Evolutionary conservation across 2,113 vertebrate species (phyloP).

Genomic region (Bubo scandiacus): DNA sequence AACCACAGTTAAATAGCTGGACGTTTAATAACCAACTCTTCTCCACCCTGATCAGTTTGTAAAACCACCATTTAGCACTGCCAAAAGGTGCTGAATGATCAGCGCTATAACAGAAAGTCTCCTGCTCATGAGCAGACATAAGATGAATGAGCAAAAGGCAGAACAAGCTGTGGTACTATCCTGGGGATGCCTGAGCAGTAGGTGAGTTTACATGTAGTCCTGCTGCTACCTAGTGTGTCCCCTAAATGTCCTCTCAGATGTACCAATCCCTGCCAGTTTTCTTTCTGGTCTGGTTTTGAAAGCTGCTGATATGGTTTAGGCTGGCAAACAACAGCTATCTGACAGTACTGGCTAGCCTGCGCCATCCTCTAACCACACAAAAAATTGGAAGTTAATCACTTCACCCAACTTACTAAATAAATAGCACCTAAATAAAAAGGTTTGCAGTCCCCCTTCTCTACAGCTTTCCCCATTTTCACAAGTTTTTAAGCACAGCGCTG

Average conservation of each 20-base stretch:
- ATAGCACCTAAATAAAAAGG: not conserved
- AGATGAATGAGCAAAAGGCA: not conserved
- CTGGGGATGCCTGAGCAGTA: not conserved
- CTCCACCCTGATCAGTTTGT: not conserved
- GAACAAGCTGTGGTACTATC: not conserved
- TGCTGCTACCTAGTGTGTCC: not conserved
- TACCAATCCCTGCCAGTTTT: not conserved
- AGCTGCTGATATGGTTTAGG: not conserved
- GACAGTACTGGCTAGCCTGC: too few relatives aligned
- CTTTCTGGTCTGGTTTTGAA: not conserved
- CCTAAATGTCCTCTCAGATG: not conserved
- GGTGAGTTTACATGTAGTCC: not conserved
- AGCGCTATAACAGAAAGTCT: not conserved
- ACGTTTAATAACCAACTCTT: too few relatives aligned
- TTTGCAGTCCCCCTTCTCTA: not conserved
- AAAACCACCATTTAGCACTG: not conserved
- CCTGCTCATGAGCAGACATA: accelerated
- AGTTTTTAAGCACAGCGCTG: not conserved
- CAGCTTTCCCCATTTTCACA: not conserved
- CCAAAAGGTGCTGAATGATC: not conserved
- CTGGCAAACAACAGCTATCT: not conserved
- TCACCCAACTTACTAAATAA: not conserved
- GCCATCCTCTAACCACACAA: not conserved
- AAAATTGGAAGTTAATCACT: not conserved
- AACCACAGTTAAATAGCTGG: not conserved